Conservation (phyloP, 2,113 vertebrate species). For the Aegypius monachus region DNA sequence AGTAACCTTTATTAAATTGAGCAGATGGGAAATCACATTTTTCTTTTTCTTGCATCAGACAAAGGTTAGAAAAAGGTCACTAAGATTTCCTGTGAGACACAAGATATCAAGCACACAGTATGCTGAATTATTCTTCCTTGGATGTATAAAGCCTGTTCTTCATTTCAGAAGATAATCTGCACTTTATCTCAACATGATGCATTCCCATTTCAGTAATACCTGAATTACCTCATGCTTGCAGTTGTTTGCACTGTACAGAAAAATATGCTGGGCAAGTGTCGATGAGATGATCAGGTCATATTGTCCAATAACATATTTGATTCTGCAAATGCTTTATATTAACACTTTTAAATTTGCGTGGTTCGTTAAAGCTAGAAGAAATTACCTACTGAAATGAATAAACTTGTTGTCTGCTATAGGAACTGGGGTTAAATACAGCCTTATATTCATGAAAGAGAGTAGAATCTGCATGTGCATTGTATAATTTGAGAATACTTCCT, state of each 20-base stretch:
- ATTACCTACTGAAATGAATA: neutral
- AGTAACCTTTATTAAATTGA: conserved; percentile 84
- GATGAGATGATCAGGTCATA: neutral
- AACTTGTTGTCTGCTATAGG: neutral
- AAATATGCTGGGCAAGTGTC: neutral
- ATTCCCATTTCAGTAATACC: neutral
- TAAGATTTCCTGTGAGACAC: conserved; percentile 52
- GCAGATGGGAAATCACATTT: conserved; percentile 62
- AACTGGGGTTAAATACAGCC: neutral
- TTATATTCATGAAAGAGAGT: neutral
- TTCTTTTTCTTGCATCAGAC: conserved; percentile 57
- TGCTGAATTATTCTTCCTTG: neutral
- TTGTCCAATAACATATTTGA: neutral
- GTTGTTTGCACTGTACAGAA: neutral
- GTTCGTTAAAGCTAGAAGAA: neutral
- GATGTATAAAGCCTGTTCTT: neutral
- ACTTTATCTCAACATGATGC: neutral
- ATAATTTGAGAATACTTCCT: neutral
- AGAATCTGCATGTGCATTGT: neutral
- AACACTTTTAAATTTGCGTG: neutral
- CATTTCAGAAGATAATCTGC: neutral
- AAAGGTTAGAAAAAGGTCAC: conserved; percentile 71
- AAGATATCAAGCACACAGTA: neutral
- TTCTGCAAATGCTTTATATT: neutral
- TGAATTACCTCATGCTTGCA: neutral